Evolutionary conservation across 2,888 invertebrate genomes (phyloP), one percentile per base, ranked within the genome.

Genomic region (Drosophila formosana): DNA sequence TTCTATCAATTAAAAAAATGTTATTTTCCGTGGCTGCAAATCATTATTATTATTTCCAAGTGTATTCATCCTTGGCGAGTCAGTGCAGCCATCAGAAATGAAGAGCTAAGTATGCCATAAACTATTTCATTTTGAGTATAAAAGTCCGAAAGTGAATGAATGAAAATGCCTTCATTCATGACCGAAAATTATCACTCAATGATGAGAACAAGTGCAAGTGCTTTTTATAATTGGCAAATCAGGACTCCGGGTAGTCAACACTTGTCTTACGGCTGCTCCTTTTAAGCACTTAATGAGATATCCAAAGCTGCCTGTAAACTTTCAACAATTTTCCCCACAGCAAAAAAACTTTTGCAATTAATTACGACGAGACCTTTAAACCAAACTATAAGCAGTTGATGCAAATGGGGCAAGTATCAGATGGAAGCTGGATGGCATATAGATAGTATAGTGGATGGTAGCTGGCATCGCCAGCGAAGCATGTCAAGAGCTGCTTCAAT

Each of bases 281-380:
- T 57, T 57, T 64, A 68, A 62, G 55, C 75, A 62, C 64, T 73
- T 62, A 75, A 74, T 74, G 74, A 72, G 63, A 63, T 62, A 71
- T 57, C 55, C 47, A 63, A 70, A 58, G 66, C 73, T 52, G 63
- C 47, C 50, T 62, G 56, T 50, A 67, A 73, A 78, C 75, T 82
- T 81, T 82, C 43, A 70, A 76, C 68, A 73, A 69, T 45, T 72
- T 75, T 56, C 23, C 52, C 49, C 53, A 66, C 58, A 53, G 73
- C 56, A 60, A 32, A 64, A 85, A 85, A 83, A 83, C 75, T 83
- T 83, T 88, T 86, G 78, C 87, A 84, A 84, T 84, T 84, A 88
- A 84, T 84, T 88, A 83, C 78, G 65, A 67, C 30, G 55, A 47
- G 78, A 75, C 70, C 77, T 66, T 75, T 77, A 60, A 74, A 68